A percentile compares a stretch with the other conserved stretches of the same genome.
phyloP scores from a whole-genome alignment of 2,797 vertebrate genomes.

The Semotilus atromaculatus region DNA sequence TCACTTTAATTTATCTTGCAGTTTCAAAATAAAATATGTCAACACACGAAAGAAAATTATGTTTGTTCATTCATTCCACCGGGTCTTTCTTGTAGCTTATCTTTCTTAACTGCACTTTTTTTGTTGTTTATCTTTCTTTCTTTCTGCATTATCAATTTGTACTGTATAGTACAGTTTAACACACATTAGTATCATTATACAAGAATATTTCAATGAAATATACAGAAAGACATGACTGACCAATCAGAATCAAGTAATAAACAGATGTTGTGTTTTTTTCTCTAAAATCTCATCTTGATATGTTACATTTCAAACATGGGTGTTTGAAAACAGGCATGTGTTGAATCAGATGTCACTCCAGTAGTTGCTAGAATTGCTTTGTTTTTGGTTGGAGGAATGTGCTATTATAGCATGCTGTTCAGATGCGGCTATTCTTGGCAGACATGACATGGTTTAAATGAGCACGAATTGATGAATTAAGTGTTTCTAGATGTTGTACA shows the following conservation, averaged over 20 bases:
- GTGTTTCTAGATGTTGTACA: constrained; percentile 3
- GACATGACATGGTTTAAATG: neutral
- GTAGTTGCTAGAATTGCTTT: neutral
- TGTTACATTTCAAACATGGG: neutral
- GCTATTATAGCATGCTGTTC: neutral
- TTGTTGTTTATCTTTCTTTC: constrained; percentile 6
- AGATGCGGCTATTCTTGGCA: constrained; percentile 6
- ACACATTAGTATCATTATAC: neutral
- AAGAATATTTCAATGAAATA: neutral
- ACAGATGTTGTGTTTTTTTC: neutral
- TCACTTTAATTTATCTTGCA: neutral
- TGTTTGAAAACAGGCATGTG: neutral
- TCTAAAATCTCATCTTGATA: neutral
- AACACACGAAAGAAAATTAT: neutral
- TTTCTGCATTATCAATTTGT: neutral
- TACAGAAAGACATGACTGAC: neutral
- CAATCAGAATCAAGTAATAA: neutral
- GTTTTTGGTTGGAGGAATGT: neutral
- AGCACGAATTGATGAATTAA: constrained; percentile 9
- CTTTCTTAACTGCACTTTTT: neutral
- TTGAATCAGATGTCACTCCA: constrained; percentile 20
- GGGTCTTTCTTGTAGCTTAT: neutral
- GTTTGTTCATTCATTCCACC: neutral
- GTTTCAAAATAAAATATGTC: neutral
- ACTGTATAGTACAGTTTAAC: neutral